Evolutionary conservation across 2,797 vertebrate genomes (phyloP).

Genomic region (Salarias fasciatus): DNA sequence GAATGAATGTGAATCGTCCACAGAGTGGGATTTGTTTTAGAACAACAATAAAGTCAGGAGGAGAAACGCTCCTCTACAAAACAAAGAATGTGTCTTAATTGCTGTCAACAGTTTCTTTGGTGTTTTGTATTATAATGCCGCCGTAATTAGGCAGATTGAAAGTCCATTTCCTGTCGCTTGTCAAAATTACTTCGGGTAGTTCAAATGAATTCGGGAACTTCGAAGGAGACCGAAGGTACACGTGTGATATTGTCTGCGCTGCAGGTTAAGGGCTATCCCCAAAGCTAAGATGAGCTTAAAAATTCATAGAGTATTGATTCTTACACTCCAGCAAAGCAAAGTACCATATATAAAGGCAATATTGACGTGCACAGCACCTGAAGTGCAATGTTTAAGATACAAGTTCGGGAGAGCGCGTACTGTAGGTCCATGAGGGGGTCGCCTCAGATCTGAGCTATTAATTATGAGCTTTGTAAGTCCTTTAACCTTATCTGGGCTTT

Average conservation of each 20-base stretch:
- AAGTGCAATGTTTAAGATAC: slow-evolving; percentile 61
- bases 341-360: slow-evolving; percentile 61
- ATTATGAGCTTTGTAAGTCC: slow-evolving; percentile 18
- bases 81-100: neutral
- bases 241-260: slow-evolving; percentile 64
- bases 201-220: slow-evolving; percentile 47
- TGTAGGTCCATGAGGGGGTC: slow-evolving; percentile 24
- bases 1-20: slow-evolving; percentile 3
- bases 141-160: slow-evolving; percentile 3
- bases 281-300: slow-evolving; percentile 72
- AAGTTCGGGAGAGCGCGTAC: slow-evolving; percentile 43
- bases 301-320: slow-evolving; percentile 86
- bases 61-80: neutral
- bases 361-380: slow-evolving; percentile 57
- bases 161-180: slow-evolving; percentile 22
- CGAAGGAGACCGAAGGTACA: slow-evolving; percentile 48
- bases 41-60: neutral
- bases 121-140: slow-evolving; percentile 24
- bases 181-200: slow-evolving; percentile 40
- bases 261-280: slow-evolving; percentile 56
- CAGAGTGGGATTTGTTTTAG: slow-evolving; percentile 27
- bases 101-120: neutral
- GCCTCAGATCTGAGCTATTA: slow-evolving; percentile 23
- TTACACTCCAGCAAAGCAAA: slow-evolving; percentile 69
- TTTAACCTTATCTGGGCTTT: slow-evolving; percentile 6